Percentiles rank a stretch among this genome's conserved stretches.
These are phyloP conservation scores for Phenganax marumi DNA, from an alignment of 92 coral and sea anemone genomes.

Conservation along the genomic window DNA sequence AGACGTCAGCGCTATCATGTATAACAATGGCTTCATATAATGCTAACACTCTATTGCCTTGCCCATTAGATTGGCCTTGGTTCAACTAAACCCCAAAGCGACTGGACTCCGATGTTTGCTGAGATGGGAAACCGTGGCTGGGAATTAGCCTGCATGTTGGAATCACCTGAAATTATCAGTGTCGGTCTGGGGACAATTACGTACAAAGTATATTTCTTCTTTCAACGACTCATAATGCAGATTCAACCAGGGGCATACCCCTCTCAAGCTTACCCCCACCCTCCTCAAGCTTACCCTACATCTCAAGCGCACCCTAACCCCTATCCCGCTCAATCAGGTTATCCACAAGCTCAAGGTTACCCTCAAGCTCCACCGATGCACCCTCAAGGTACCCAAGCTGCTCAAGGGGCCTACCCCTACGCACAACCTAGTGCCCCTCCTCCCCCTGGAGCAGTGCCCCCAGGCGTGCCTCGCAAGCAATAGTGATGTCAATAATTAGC, in stretches of 20 bases:
- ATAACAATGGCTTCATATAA: not conserved
- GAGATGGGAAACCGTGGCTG: conserved; percentile 97
- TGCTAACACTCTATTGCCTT: conserved; percentile 1
- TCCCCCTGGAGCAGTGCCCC: conserved; percentile 42
- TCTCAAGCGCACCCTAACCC: conserved; percentile 33
- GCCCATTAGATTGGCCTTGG: conserved; percentile 77
- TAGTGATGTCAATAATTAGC: not conserved
- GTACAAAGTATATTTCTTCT: conserved; percentile 86
- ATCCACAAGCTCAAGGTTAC: conserved; percentile 18
- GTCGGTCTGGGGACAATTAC: conserved; percentile 95
- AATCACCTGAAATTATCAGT: conserved; percentile 84
- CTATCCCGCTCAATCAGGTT: conserved; percentile 42
- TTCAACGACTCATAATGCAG: conserved; percentile 76
- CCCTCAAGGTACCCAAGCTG: conserved; percentile 40
- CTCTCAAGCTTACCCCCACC: conserved; percentile 53
- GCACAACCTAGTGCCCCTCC: conserved; percentile 85
- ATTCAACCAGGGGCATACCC: conserved; percentile 57
- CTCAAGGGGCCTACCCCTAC: conserved; percentile 53
- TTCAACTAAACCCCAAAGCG: conserved; percentile 94
- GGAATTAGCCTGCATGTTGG: conserved; percentile 97
- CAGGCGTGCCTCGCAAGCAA: conserved; percentile 6
- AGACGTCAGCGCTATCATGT: not conserved
- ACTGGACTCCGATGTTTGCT: conserved; percentile 95
- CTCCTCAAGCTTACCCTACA: conserved; percentile 16
- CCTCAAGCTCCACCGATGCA: conserved; percentile 35